Conservation (phyloP, 2,113 vertebrate species). For the Xenopus laevis region DNA sequence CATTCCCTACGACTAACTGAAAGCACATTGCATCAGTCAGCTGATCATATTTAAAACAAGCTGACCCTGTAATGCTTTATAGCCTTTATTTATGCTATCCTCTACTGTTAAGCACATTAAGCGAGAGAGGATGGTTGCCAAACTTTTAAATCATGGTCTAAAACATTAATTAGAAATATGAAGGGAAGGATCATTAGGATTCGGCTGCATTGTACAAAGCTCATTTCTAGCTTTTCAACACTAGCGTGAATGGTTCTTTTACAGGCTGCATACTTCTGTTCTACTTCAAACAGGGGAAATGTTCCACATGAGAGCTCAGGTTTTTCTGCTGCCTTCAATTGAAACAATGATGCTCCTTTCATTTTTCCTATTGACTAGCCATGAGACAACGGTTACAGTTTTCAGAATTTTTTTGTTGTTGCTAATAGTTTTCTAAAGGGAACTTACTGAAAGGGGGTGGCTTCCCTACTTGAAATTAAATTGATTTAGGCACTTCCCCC, state of each 20-base stretch:
- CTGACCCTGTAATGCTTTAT: too few relatives aligned
- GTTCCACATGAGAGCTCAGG: slow-evolving; percentile 47
- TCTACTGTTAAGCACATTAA: too few relatives aligned
- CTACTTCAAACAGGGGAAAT: slow-evolving; percentile 43
- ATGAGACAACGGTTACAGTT: slow-evolving; percentile 36
- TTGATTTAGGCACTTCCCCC: slow-evolving; percentile 40
- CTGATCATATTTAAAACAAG: too few relatives aligned
- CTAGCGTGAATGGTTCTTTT: slow-evolving; percentile 35
- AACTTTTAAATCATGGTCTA: too few relatives aligned
- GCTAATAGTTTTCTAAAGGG: slow-evolving; percentile 20
- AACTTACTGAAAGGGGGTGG: slow-evolving; percentile 36
- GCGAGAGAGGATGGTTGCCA: too few relatives aligned
- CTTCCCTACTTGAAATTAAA: slow-evolving; percentile 48
- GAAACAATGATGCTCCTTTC: slow-evolving; percentile 46
- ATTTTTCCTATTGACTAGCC: slow-evolving; percentile 33
- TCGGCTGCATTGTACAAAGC: not conserved
- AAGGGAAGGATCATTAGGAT: not conserved
- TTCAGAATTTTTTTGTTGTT: slow-evolving; percentile 6
- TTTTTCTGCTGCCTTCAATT: slow-evolving; percentile 26
- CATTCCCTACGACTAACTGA: not conserved
- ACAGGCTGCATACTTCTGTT: slow-evolving; percentile 34
- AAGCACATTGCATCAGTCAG: not conserved
- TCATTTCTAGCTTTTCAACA: slow-evolving; percentile 27
- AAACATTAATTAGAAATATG: not conserved
- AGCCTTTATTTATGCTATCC: too few relatives aligned